These are phyloP conservation scores for Melanitta fusca DNA, from an alignment of 2,797 vertebrate species.

Conservation along the genomic window DNA sequence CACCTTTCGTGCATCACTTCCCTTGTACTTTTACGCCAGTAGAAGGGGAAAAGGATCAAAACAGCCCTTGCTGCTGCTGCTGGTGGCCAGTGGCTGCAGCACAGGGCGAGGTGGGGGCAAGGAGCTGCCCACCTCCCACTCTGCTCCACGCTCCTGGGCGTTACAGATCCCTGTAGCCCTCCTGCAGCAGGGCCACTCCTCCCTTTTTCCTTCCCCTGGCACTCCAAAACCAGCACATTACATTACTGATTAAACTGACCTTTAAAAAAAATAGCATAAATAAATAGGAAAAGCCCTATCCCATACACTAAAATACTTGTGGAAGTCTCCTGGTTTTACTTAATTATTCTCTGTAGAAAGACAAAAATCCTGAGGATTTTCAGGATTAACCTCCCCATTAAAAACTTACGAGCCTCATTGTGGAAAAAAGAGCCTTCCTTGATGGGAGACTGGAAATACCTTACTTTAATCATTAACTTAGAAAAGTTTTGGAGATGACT, in stretches of 20 bases:
- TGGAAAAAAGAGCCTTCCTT: neutral
- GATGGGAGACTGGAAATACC: neutral
- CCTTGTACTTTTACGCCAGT: neutral
- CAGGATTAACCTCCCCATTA: neutral
- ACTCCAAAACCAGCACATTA: neutral
- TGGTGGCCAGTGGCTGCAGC: neutral
- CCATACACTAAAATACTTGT: neutral
- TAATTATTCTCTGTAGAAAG: neutral
- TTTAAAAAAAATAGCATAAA: neutral
- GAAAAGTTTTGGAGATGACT: neutral
- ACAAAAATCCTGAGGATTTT: neutral
- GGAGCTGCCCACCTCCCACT: neutral
- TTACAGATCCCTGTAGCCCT: neutral
- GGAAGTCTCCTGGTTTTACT: neutral
- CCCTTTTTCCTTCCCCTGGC: neutral
- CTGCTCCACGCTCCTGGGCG: too few species aligned
- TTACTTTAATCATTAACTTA: neutral
- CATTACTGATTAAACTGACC: neutral
- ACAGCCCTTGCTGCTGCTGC: neutral
- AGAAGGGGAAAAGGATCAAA: neutral
- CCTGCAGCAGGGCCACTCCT: neutral
- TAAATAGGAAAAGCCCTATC: neutral
- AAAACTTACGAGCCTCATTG: neutral
- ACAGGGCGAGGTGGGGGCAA: neutral
- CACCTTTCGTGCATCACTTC: neutral